These are phyloP conservation scores for Scylla paramamosain DNA, from an alignment of 1,140 invertebrate species.

Conservation along the genomic window DNA sequence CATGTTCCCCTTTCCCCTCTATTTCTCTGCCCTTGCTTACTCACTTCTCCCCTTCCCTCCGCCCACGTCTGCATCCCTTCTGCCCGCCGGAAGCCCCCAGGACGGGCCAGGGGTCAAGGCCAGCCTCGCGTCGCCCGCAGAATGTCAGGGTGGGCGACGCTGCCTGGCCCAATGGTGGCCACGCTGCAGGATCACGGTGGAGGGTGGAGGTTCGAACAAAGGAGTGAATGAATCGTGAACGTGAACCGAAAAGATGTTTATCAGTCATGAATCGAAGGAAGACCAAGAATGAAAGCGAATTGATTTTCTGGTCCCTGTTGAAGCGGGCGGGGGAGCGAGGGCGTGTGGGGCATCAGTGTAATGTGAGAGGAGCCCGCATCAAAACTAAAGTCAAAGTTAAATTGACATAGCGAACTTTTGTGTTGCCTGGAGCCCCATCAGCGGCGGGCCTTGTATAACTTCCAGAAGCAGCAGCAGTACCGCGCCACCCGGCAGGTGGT, in stretches of 20 bases:
- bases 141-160: too few species aligned
- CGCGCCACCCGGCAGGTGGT: not conserved
- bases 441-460: too few species aligned
- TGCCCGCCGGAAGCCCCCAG: not conserved
- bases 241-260: too few species aligned
- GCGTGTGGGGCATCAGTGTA: not conserved
- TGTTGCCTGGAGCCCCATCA: not conserved
- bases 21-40: not conserved
- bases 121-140: not conserved
- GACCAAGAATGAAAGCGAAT: too few species aligned
- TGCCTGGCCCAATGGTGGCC: too few species aligned
- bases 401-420: not conserved
- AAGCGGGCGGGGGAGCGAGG: not conserved
- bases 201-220: too few species aligned
- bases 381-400: not conserved
- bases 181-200: too few species aligned
- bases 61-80: not conserved
- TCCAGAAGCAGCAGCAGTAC: not conserved
- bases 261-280: too few species aligned
- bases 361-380: not conserved
- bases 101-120: slow-evolving; percentile 5
- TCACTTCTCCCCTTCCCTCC: not conserved
- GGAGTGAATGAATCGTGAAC: too few species aligned
- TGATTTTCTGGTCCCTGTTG: not conserved
- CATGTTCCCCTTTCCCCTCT: not conserved